A percentile compares a stretch with the other conserved stretches of the same genome.
Evolutionary conservation across 2,113 vertebrate genomes (phyloP).

Genomic region (Nannospalax galili): DNA sequence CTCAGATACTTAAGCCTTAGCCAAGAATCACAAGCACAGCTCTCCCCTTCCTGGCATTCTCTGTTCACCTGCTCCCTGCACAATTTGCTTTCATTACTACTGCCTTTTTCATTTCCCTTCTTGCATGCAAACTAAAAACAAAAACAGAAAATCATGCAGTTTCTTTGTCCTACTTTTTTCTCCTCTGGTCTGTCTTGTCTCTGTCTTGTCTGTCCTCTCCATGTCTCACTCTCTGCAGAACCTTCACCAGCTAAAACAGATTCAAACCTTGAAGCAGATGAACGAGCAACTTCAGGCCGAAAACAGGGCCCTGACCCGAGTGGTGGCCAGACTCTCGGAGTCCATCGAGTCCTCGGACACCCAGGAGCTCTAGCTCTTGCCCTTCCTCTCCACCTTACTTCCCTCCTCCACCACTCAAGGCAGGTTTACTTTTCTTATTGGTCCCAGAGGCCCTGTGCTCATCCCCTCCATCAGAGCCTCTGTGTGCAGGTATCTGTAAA

Average conservation of each 20-base stretch:
- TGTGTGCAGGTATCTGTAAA: background rate
- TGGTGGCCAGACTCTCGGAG: constrained; percentile 92
- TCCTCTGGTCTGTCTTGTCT: constrained; percentile 81
- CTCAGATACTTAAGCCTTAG: background rate
- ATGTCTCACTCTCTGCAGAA: constrained; percentile 89
- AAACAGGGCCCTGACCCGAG: constrained; percentile 96
- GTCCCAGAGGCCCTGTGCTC: constrained; percentile 39
- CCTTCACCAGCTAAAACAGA: constrained; percentile 94
- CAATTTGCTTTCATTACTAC: constrained; percentile 45
- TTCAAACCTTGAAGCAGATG: constrained; percentile 93
- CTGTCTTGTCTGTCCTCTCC: constrained; percentile 81
- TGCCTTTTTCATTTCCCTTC: constrained; percentile 66
- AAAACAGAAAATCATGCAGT: constrained; percentile 66
- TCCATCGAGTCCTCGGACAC: constrained; percentile 91
- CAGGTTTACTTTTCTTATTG: constrained; percentile 82
- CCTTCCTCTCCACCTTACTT: constrained; percentile 85
- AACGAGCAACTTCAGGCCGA: constrained; percentile 95
- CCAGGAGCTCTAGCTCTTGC: constrained; percentile 92
- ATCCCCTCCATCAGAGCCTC: background rate
- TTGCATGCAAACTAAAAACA: constrained; percentile 72
- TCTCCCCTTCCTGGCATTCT: background rate
- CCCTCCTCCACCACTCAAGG: constrained; percentile 84
- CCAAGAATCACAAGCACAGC: constrained; percentile 25
- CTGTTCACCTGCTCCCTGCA: background rate
- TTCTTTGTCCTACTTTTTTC: constrained; percentile 81